Evolutionary conservation across 2,797 vertebrate genomes (phyloP).

Genomic region (Urosaurus nigricauda): DNA sequence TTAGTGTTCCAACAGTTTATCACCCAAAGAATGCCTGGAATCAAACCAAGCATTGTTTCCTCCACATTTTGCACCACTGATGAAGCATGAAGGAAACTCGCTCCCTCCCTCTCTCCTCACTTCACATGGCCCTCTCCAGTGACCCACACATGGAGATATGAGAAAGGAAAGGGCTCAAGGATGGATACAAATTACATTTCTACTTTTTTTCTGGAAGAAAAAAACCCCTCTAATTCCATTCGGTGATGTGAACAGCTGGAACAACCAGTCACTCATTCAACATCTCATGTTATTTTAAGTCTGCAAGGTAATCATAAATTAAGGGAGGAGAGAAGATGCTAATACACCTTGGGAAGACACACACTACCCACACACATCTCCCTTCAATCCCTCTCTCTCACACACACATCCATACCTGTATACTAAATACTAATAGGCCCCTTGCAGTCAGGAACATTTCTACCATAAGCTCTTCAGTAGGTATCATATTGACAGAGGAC

Average conservation of each 20-base stretch:
- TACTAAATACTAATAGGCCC: too few species aligned
- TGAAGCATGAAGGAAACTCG: slow-evolving; percentile 74
- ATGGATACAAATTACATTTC: slow-evolving; percentile 50
- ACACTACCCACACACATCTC: neutral
- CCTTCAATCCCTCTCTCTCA: neutral
- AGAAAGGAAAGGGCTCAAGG: slow-evolving; percentile 59
- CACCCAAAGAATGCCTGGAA: slow-evolving; percentile 62
- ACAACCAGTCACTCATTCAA: neutral
- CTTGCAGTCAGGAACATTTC: neutral
- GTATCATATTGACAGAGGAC: neutral
- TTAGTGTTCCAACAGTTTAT: slow-evolving; percentile 43
- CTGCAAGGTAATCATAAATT: slow-evolving; percentile 11
- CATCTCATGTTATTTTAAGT: neutral
- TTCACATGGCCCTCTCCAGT: slow-evolving; percentile 58
- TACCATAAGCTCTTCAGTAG: neutral
- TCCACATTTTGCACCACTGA: slow-evolving; percentile 72
- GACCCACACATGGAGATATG: slow-evolving; percentile 71
- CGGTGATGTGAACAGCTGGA: neutral
- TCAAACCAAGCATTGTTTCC: slow-evolving; percentile 70
- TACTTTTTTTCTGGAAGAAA: slow-evolving; percentile 2
- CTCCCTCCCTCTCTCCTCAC: slow-evolving; percentile 57
- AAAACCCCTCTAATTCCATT: neutral
- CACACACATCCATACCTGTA: neutral
- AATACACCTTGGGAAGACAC: neutral
- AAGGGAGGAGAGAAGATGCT: neutral